These are phyloP conservation scores for Microchrysa polita DNA, from an alignment of 2,888 invertebrate species.

Conservation along the genomic window DNA sequence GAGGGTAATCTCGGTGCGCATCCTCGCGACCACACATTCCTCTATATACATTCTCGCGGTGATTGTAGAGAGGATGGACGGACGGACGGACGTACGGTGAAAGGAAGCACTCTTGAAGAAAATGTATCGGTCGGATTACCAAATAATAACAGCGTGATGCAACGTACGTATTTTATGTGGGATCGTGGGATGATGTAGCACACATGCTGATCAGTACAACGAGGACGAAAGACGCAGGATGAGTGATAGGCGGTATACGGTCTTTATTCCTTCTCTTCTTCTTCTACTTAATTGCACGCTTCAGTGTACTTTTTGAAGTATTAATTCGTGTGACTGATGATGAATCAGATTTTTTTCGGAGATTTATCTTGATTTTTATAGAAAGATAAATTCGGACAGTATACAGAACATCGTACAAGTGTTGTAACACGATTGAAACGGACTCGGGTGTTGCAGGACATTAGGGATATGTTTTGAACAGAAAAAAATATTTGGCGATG, in stretches of 20 bases:
- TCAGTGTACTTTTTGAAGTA: constrained; percentile 36
- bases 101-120: constrained; percentile 1
- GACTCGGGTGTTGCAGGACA: too few relatives aligned
- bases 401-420: not conserved
- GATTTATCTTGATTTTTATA: constrained; percentile 35
- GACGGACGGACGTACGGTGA: too few relatives aligned
- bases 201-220: constrained; percentile 30
- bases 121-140: constrained; percentile 40
- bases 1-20: not conserved
- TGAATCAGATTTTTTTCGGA: constrained; percentile 17
- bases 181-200: constrained; percentile 34
- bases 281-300: constrained; percentile 41
- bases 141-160: constrained; percentile 39
- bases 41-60: not conserved
- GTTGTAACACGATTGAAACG: too few relatives aligned
- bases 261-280: constrained; percentile 22
- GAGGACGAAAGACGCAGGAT: constrained; percentile 6
- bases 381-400: constrained; percentile 8
- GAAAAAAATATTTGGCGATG: too few relatives aligned
- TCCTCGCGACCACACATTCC: constrained; percentile 11
- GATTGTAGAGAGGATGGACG: too few relatives aligned
- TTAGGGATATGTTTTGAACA: too few relatives aligned
- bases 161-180: constrained; percentile 15
- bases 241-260: constrained; percentile 23
- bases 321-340: constrained; percentile 39